These are phyloP conservation scores for Euspilapteryx auroguttella DNA, from an alignment of 2,888 invertebrate genomes.

Conservation along the genomic window DNA sequence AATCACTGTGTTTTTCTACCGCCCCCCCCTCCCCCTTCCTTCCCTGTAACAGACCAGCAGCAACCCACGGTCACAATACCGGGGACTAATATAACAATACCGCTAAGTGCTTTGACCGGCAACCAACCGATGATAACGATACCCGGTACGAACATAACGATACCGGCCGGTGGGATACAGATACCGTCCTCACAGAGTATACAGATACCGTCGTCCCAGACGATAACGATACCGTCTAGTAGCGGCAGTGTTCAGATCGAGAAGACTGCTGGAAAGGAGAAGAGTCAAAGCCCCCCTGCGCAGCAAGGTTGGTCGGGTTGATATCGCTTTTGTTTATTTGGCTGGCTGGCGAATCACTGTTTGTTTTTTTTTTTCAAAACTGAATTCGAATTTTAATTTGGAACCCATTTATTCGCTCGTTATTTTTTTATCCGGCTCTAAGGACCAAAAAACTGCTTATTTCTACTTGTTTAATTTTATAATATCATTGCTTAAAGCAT, in stretches of 20 bases:
- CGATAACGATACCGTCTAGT: constrained; percentile 26
- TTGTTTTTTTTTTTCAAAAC: too few relatives aligned
- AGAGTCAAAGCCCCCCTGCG: background rate
- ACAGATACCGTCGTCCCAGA: constrained; percentile 18
- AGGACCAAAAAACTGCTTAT: too few relatives aligned
- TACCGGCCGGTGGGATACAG: constrained; percentile 28
- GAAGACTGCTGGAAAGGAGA: constrained; percentile 4
- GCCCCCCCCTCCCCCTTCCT: too few relatives aligned
- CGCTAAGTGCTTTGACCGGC: constrained; percentile 46
- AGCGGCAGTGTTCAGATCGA: constrained; percentile 14
- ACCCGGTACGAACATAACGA: constrained; percentile 56
- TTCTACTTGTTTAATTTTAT: too few relatives aligned
- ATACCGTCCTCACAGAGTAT: too few relatives aligned
- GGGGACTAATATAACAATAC: constrained; percentile 66
- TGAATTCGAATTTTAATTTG: too few relatives aligned
- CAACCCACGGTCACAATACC: constrained; percentile 62
- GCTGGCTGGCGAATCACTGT: too few relatives aligned
- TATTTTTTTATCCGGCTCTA: too few relatives aligned
- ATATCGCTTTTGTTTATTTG: too few relatives aligned
- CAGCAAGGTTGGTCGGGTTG: too few relatives aligned
- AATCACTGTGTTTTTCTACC: constrained; percentile 17
- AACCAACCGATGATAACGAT: constrained; percentile 56
- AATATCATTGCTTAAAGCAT: too few relatives aligned
- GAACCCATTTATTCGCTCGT: too few relatives aligned
- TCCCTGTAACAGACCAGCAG: constrained; percentile 50